Evolutionary conservation across 2,888 invertebrate genomes (phyloP).

Genomic region (Tricholauxania praeusta): DNA sequence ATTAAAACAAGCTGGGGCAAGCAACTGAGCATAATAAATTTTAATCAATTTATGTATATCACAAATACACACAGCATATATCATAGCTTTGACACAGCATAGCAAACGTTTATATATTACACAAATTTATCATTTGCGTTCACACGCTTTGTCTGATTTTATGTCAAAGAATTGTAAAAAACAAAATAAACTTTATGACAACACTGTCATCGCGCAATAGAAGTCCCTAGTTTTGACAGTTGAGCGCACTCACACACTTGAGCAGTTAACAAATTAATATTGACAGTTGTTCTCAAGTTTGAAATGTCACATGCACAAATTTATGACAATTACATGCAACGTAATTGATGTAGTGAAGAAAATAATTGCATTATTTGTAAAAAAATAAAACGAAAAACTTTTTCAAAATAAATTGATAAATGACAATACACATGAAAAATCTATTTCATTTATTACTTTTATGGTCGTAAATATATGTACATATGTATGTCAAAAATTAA

Average conservation of each 20-base stretch:
- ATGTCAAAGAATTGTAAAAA: background rate
- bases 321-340: slow-evolving; percentile 21
- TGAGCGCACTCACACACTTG: background rate
- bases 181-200: slow-evolving; percentile 1
- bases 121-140: too few species aligned
- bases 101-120: too few species aligned
- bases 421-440: too few species aligned
- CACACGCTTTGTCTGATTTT: too few species aligned
- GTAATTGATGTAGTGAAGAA: slow-evolving; percentile 16
- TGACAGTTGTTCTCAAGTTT: slow-evolving; percentile 21
- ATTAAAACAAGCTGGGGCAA: background rate
- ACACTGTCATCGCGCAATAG: background rate
- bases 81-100: background rate
- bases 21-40: slow-evolving; percentile 10
- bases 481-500: too few species aligned
- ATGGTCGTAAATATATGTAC: too few species aligned
- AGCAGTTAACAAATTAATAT: slow-evolving; percentile 10
- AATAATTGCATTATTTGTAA: slow-evolving; percentile 29
- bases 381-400: background rate
- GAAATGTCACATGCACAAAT: slow-evolving; percentile 26
- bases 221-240: background rate
- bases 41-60: background rate
- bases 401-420: too few species aligned
- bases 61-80: background rate
- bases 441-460: too few species aligned